Evolutionary conservation across 2,888 invertebrate species (phyloP).

Genomic region (Hypercompe scribonia): DNA sequence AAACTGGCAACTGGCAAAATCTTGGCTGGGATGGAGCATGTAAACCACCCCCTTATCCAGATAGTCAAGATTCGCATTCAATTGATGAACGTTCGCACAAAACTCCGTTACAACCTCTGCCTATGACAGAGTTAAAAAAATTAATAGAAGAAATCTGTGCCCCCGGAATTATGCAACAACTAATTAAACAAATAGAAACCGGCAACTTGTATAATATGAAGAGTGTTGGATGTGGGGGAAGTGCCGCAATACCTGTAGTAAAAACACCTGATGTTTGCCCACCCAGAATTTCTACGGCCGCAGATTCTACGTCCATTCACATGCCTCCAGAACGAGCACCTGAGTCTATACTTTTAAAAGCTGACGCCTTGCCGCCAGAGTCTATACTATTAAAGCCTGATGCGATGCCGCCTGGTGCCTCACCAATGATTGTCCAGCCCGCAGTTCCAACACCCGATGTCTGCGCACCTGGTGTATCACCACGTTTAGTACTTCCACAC

Average conservation of each 20-base stretch:
- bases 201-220: neutral
- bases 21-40: conserved; percentile 4
- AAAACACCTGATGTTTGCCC: conserved; percentile 1
- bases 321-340: neutral
- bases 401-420: neutral
- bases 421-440: neutral
- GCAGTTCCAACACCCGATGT: neutral
- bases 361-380: neutral
- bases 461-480: neutral
- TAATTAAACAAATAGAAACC: neutral
- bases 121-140: neutral
- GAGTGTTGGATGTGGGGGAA: neutral
- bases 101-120: conserved; percentile 2
- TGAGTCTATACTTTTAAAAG: neutral
- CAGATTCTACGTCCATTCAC: neutral
- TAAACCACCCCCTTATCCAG: neutral
- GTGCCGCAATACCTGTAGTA: neutral
- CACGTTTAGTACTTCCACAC: neutral
- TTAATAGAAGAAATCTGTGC: conserved; percentile 6
- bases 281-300: neutral
- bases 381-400: neutral
- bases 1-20: neutral
- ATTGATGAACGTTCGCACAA: neutral
- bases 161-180: conserved; percentile 1
- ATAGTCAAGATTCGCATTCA: neutral